Conservation (phyloP, 2,113 vertebrate genomes). For the Lophochroa leadbeateri region DNA sequence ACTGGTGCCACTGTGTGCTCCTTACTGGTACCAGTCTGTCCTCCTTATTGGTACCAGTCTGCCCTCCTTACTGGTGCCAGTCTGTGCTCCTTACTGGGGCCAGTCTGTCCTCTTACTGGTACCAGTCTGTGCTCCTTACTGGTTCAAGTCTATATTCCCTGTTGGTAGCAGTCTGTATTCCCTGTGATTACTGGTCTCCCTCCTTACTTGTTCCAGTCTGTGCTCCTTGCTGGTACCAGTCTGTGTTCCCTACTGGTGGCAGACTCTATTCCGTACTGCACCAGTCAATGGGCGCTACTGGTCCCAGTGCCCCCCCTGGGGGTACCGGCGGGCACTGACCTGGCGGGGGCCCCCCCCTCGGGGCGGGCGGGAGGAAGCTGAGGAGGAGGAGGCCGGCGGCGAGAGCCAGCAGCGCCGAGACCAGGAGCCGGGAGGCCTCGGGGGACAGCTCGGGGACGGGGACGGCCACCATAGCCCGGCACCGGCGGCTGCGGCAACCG, state of each 20-base stretch:
- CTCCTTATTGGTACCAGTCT: background rate
- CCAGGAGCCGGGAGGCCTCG: conserved; percentile 17
- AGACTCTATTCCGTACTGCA: background rate
- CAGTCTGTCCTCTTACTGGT: background rate
- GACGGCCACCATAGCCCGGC: conserved; percentile 21
- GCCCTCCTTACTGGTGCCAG: fast-evolving
- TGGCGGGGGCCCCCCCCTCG: background rate
- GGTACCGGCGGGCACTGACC: conserved; percentile 22
- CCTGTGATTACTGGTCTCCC: no score
- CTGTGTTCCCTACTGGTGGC: fast-evolving
- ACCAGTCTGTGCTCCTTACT: fast-evolving
- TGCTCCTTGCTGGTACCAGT: no score
- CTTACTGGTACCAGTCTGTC: fast-evolving
- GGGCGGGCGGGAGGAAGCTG: conserved; percentile 1
- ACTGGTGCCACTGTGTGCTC: no score
- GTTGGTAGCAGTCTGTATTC: background rate
- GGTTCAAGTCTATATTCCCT: no score
- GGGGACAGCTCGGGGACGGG: background rate
- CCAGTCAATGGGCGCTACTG: background rate
- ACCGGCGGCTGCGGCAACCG: background rate
- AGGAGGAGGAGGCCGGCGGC: conserved; percentile 40
- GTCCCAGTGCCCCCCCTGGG: background rate
- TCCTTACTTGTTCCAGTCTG: no score
- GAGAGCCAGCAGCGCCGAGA: conserved; percentile 26
- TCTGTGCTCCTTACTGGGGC: fast-evolving